Evolutionary conservation across 1,140 invertebrate genomes (phyloP), one percentile per base, ranked within the genome.

Genomic region (Halesus radiatus): DNA sequence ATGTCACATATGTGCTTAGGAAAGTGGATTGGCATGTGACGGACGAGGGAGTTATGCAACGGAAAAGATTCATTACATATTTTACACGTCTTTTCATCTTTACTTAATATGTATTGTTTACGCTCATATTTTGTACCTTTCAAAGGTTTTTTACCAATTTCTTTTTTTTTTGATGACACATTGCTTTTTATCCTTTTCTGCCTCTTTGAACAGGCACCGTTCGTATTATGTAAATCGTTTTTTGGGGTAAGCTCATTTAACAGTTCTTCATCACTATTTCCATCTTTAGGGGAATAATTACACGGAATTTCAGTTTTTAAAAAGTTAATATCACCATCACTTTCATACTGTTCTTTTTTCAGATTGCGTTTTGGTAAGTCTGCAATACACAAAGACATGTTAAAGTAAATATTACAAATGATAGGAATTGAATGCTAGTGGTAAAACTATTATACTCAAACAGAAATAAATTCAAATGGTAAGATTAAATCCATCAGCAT

Each of bases 1-100:
- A 84, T 66, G 1, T 78, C 23, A 76, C 86, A 87, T 0, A 76
- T 81, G 45, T 80, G 84, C 8, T 85, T 85, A 23, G 78, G 83
- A 62, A 82, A 84, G 66, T 85, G 84, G 5, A 81, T 83, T 3
- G 80, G 85, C 83, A 86, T 85, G 53, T 87, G 86, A n/a, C 50
- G 72, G 13, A 76, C 26, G 5, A 80, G 52, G 32, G 62, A 13
- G 22, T 26, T 76, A 68, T 76, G 79, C 18, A 54, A 16, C 22
- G 62, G 52, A 80, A 82, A 82, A 22, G 74, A 80, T 82, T 82
- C 78, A 74, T 82, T 78, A 29, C 81, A 82, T 58, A 82, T 80
- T 74, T 80, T 74, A 78, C 81, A 82, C 5, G 75, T 80, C n/a
- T 74, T 8, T 74, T 62, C 81, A 18, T 76, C 53, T 64, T 82